Evolutionary conservation across 2,888 invertebrate genomes (phyloP).

Genomic region (Geophilus truncorum): DNA sequence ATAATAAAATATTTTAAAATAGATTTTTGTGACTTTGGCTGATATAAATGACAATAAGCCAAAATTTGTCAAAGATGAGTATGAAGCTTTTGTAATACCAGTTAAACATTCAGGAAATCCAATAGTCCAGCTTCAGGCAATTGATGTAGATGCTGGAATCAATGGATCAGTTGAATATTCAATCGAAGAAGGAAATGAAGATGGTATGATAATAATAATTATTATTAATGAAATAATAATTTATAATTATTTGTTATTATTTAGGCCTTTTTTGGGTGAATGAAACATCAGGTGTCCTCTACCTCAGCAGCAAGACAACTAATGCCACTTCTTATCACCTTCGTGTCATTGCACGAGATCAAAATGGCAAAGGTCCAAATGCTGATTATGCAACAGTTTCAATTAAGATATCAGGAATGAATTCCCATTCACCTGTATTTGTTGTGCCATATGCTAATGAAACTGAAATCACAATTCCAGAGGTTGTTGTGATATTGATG

Average conservation of each 20-base stretch:
- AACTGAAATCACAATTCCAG: background rate
- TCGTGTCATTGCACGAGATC: background rate
- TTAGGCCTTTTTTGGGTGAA: background rate
- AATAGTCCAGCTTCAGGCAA: slow-evolving; percentile 71
- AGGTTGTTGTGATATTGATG: background rate
- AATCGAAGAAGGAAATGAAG: slow-evolving; percentile 63
- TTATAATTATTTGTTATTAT: too few species aligned
- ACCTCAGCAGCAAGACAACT: background rate
- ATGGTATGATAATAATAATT: too few species aligned
- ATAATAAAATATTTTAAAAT: too few species aligned
- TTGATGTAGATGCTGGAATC: slow-evolving; percentile 71
- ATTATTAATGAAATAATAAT: too few species aligned
- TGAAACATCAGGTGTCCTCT: background rate
- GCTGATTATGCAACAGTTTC: background rate
- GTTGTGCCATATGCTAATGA: background rate
- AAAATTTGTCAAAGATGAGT: slow-evolving; percentile 72
- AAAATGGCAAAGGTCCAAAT: background rate
- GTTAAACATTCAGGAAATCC: slow-evolving; percentile 70
- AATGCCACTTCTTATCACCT: background rate
- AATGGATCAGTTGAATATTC: slow-evolving; percentile 71
- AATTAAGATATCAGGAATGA: background rate
- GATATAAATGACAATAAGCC: slow-evolving; percentile 90
- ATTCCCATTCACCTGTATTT: slow-evolving; percentile 5
- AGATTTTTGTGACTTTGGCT: slow-evolving; percentile 49
- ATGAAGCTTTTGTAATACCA: slow-evolving; percentile 38